phyloP scores from a whole-genome alignment of 2,888 invertebrate genomes.

The Ecdyonurus torrentis region DNA sequence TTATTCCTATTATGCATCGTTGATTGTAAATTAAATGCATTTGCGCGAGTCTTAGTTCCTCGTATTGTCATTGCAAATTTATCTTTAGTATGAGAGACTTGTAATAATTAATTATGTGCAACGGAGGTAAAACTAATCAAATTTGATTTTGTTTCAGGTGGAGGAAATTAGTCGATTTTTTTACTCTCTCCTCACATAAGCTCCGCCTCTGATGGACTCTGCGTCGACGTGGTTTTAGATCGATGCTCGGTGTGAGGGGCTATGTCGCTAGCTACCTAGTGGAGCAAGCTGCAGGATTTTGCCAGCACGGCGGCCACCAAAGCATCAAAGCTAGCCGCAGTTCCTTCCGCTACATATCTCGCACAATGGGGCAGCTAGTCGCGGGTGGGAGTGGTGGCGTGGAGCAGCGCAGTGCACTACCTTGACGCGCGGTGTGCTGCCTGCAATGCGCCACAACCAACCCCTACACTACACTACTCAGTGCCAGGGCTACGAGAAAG shows the following conservation, averaged over 20 bases:
- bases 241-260: not conserved
- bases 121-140: not conserved
- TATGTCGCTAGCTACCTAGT: not conserved
- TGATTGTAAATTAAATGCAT: too few relatives aligned
- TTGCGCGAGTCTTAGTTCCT: too few relatives aligned
- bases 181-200: not conserved
- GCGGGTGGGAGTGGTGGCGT: not conserved
- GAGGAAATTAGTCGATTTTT: not conserved
- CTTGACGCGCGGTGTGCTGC: not conserved
- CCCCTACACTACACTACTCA: too few relatives aligned
- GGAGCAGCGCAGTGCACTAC: not conserved
- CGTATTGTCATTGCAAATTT: too few relatives aligned
- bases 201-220: not conserved
- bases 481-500: too few relatives aligned
- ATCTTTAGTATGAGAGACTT: too few relatives aligned
- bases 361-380: not conserved
- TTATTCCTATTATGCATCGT: too few relatives aligned
- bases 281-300: not conserved
- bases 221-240: not conserved
- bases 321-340: not conserved
- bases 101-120: too few relatives aligned
- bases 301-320: not conserved
- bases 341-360: not conserved
- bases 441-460: not conserved
- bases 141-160: not conserved